Evolutionary conservation across 2,113 vertebrate species (phyloP).

Genomic region (Siniperca chuatsi): DNA sequence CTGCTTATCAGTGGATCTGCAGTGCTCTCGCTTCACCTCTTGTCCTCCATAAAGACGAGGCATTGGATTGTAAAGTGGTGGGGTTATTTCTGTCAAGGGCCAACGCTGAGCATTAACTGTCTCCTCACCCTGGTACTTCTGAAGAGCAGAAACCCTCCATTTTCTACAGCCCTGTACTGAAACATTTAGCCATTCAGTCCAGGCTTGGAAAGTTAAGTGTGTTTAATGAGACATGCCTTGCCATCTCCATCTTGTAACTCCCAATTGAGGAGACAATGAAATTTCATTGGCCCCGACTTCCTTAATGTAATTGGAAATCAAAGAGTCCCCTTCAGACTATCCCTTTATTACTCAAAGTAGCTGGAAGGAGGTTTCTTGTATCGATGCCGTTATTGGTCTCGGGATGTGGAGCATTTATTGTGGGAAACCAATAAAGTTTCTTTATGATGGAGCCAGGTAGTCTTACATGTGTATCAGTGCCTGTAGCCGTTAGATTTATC

Average conservation of each 20-base stretch:
- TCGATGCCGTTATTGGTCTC: constrained; percentile 60
- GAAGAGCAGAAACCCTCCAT: constrained; percentile 47
- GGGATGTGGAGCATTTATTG: constrained; percentile 62
- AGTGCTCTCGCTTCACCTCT: constrained; percentile 44
- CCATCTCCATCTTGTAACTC: constrained; percentile 70
- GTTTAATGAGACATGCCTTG: constrained; percentile 74
- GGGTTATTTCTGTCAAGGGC: constrained; percentile 69
- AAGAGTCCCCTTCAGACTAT: constrained; percentile 55
- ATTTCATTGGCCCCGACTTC: constrained; percentile 72
- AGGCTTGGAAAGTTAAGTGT: constrained; percentile 49
- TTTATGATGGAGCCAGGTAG: constrained; percentile 58
- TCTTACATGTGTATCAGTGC: constrained; percentile 24
- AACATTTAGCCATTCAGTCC: constrained; percentile 37
- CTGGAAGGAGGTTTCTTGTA: constrained; percentile 45
- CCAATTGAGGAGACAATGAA: constrained; percentile 73
- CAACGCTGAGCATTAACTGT: constrained; percentile 33
- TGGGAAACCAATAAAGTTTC: constrained; percentile 65
- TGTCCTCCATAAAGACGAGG: constrained; percentile 61
- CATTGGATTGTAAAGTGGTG: constrained; percentile 58
- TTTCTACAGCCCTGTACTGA: constrained; percentile 34
- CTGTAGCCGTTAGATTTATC: constrained; percentile 51
- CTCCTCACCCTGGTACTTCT: constrained; percentile 34
- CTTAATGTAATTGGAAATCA: constrained; percentile 76
- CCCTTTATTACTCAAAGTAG: constrained; percentile 68
- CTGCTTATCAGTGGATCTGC: constrained; percentile 48